phyloP scores from a whole-genome alignment of 2,888 invertebrate genomes.

The Sthenelais limicola region DNA sequence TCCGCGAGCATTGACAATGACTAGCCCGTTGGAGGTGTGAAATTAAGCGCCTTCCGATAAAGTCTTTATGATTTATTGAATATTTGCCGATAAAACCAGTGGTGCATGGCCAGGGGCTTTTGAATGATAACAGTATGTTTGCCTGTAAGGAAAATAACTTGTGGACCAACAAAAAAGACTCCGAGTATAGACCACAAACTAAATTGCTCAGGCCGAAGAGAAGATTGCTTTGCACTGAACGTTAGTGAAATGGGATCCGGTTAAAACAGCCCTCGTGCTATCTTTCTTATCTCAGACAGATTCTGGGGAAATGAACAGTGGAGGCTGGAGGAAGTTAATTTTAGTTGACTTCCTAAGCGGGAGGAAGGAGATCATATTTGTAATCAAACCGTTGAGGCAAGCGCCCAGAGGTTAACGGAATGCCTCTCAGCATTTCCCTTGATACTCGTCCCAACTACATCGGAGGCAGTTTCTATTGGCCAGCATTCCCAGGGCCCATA shows the following conservation, averaged over 20 bases:
- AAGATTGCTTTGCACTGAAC: too few species aligned
- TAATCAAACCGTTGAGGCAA: constrained; percentile 28
- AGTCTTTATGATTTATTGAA: constrained; percentile 36
- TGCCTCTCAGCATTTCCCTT: constrained; percentile 7
- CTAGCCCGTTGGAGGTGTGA: constrained; percentile 9
- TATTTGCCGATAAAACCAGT: constrained; percentile 33
- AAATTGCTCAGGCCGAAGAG: too few species aligned
- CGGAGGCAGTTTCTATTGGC: too few species aligned
- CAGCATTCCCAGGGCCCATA: too few species aligned
- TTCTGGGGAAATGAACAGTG: constrained; percentile 23
- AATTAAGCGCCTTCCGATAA: constrained; percentile 35
- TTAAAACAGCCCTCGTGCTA: too few species aligned
- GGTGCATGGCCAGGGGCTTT: background rate
- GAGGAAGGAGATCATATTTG: constrained; percentile 32
- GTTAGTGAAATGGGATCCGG: too few species aligned
- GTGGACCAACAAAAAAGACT: too few species aligned
- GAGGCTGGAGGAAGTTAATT: constrained; percentile 7
- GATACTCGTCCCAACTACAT: too few species aligned
- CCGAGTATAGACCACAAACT: too few species aligned
- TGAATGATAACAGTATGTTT: too few species aligned
- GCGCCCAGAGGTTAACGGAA: background rate
- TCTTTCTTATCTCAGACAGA: background rate
- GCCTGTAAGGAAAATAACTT: too few species aligned
- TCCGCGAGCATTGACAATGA: constrained; percentile 20
- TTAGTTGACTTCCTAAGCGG: background rate